Percentiles rank a stretch among this genome's conserved stretches.
Conservation (phyloP, 2,113 vertebrate species). For the Mungos mungo region DNA sequence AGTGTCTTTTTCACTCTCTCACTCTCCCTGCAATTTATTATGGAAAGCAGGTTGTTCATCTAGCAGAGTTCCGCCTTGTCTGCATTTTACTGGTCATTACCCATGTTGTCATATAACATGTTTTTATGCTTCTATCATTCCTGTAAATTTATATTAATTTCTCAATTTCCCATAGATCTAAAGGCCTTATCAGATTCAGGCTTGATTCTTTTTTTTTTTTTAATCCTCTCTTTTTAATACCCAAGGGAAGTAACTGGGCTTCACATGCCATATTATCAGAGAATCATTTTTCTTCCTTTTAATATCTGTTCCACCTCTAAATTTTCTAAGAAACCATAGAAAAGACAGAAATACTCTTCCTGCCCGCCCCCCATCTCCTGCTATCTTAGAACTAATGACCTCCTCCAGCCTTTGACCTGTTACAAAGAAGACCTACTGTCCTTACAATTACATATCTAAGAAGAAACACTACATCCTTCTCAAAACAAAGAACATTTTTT, state of each 20-base stretch:
- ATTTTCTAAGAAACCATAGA: not conserved
- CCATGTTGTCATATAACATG: not conserved
- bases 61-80: not conserved
- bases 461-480: not conserved
- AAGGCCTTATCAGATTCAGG: not conserved
- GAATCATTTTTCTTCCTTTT: conserved; percentile 23
- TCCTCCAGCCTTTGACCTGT: not conserved
- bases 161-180: not conserved
- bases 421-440: not conserved
- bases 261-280: not conserved
- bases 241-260: not conserved
- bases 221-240: not conserved
- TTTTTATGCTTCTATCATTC: not conserved
- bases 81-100: not conserved
- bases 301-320: not conserved
- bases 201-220: not conserved
- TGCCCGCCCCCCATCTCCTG: not conserved
- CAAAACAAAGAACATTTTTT: conserved; percentile 8
- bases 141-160: not conserved
- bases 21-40: not conserved
- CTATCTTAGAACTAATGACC: not conserved
- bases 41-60: not conserved
- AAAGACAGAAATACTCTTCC: not conserved
- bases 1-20: not conserved
- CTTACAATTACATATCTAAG: not conserved